Evolutionary conservation across 2,113 vertebrate species (phyloP).

Genomic region (Progne subis): DNA sequence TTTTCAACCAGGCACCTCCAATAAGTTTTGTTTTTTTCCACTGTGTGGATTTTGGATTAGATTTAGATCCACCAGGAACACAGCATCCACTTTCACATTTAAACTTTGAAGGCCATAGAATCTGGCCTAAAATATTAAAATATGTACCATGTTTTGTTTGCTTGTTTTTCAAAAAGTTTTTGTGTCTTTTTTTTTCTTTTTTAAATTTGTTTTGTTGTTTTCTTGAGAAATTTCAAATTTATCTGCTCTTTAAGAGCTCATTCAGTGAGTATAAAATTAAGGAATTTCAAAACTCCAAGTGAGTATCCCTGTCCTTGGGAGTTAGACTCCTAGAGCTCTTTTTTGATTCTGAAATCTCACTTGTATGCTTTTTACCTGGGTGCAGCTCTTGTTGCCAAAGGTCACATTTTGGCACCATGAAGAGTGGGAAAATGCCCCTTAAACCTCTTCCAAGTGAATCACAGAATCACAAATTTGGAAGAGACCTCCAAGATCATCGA

Average conservation of each 20-base stretch:
- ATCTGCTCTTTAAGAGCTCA: not conserved
- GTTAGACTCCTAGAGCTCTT: not conserved
- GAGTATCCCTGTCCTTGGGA: not conserved
- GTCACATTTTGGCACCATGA: not conserved
- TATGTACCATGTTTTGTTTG: not conserved
- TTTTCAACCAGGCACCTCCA: not conserved
- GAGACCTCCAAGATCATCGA: fast-evolving
- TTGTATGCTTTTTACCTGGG: not conserved
- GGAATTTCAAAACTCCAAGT: not conserved
- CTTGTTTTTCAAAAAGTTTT: not conserved
- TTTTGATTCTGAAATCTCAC: not conserved
- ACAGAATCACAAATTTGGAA: not conserved
- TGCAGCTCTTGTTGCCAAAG: not conserved
- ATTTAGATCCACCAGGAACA: not conserved
- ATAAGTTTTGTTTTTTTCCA: not conserved
- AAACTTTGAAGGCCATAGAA: not conserved
- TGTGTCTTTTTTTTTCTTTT: too few relatives aligned
- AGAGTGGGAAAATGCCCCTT: not conserved
- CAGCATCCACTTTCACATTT: not conserved
- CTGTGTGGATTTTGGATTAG: not conserved
- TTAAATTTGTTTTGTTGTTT: not conserved
- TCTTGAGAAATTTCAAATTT: not conserved
- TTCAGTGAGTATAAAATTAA: not conserved
- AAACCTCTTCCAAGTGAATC: not conserved
- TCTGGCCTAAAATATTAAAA: not conserved